Base-by-base conservation (phyloP, 2,113 vertebrate genomes). In the Clarias magur region DNA sequence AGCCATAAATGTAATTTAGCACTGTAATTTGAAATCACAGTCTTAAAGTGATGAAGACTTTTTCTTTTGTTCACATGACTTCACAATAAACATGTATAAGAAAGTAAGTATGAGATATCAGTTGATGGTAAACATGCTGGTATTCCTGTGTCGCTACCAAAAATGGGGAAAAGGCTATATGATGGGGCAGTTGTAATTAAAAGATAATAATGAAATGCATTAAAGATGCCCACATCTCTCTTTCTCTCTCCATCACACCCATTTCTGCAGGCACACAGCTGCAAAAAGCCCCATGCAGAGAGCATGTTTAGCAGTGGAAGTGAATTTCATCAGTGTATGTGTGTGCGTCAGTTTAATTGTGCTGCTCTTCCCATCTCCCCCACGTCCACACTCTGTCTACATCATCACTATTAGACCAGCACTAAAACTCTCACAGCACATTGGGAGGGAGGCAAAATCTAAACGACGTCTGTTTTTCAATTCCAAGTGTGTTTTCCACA, bases 321-420 rank as follows among this genome's bases (percentile, higher is more conserved):
- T 84, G 68, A 38, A 15, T 48, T 59, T 59, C 11, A 38, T 4
- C 48, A 80, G 56, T 80, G 27, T 80, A 27, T 38, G 17, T 59
- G 53, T 80, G 78, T 8, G 23, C 3, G 30, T 48, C 25, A 53
- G 6, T 54, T 30, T 79, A 53, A 67, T 56, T 62, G 72, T 76
- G 84, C 16, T 54, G 42, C 34, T 80, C 27, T 21, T 38, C 60
- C 48, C 48, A 30, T 67, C 9, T 80, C 75, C 60, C 73, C 19
- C 2, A 53, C 53, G 38, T 23, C n/a, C 84, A 25, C 75, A 21
- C 60, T 78, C 72, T 4, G 42, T 42, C 10, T n/a, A 19, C 48
- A 80, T 34, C 17, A 67, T 48, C 8, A 67, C 53, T n/a, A 65
- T 68, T 76, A 86, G 85, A 86, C 19, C 75, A 80, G 76, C 21